Evolutionary conservation across 2,888 invertebrate genomes (phyloP), one percentile per base, ranked within the genome.

Genomic region (Celastrina argiolus): DNA sequence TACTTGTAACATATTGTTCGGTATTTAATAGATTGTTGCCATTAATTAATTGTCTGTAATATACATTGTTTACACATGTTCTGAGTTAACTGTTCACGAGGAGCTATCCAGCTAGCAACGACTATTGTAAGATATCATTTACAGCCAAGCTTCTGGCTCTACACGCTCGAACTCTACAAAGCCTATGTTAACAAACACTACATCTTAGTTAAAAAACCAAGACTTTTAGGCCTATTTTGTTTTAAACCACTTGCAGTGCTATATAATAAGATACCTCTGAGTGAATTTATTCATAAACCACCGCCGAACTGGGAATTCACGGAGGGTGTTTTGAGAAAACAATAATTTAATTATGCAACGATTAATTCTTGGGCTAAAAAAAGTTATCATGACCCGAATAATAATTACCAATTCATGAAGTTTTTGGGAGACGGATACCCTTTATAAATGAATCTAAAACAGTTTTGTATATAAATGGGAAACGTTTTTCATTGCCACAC

Each of bases 401-500:
- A 61, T 14, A 61, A 61, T 61, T 61, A 61, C 22, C 36, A 14
- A 61, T 61, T 61, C 61, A 61, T 39, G 61, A 61, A 61, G 61
- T 61, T 39, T 59, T 56, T 39, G 18, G 36, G 39, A 12, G 8
- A 18, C n/a, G 61, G 61, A 65, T 41, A 65, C 41, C 31, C 65
- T 31, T 65, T 58, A 41, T 59, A 58, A 65, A 65, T 56, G 56
- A 65, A 59, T 56, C 66, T 41, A 42, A 68, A 66, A 65, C 58
- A 63, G 66, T 56, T 67, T 67, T 68, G 67, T 71, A 72, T 73
- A 72, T 73, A 69, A 73, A 71, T 71, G 68, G 31, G 66, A 65
- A 66, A 68, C 70, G 69, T 69, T 73, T 69, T 75, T 77, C 77
- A 79, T 77, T 77, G 75, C 70, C 70, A 69, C 75, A 77, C 74